These are phyloP conservation scores for Linepithema humile DNA, from an alignment of 1,140 invertebrate genomes.

Conservation along the genomic window DNA sequence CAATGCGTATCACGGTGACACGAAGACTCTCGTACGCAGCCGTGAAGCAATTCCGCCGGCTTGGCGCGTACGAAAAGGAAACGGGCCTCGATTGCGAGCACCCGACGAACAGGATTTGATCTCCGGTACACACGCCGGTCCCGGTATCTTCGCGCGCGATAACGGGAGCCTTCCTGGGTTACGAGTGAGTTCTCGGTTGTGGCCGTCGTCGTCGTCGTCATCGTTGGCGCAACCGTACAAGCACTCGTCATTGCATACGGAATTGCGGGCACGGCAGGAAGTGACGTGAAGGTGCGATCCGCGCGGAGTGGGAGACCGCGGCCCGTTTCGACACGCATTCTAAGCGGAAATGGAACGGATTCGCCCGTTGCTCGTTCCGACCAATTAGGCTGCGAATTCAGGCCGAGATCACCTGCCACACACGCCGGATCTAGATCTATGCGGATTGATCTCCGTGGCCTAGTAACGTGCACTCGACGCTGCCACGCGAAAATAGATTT, in stretches of 20 bases:
- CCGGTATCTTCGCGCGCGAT: constrained; percentile 51
- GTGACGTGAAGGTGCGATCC: constrained; percentile 27
- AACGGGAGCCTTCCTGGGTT: constrained; percentile 56
- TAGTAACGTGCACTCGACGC: background rate
- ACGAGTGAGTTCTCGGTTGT: background rate
- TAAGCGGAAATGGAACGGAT: constrained; percentile 70
- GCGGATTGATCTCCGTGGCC: background rate
- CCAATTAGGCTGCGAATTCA: constrained; percentile 64
- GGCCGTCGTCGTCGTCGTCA: constrained; percentile 44
- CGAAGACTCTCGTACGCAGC: background rate
- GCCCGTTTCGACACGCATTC: constrained; percentile 23
- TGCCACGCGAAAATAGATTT: constrained; percentile 21
- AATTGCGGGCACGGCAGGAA: constrained; percentile 67
- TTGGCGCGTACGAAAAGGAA: constrained; percentile 23
- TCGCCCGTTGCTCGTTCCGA: constrained; percentile 53
- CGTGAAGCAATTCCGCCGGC: background rate
- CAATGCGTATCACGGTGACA: background rate
- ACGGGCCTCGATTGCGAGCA: constrained; percentile 20
- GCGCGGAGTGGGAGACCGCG: background rate
- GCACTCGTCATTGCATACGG: constrained; percentile 51
- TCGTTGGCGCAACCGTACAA: constrained; percentile 51
- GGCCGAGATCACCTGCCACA: constrained; percentile 61
- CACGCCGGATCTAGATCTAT: background rate
- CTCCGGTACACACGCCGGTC: constrained; percentile 22
- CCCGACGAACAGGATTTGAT: constrained; percentile 42